These are phyloP conservation scores for Pteropus alecto DNA, from an alignment of 2,113 vertebrate species.

Conservation along the genomic window DNA sequence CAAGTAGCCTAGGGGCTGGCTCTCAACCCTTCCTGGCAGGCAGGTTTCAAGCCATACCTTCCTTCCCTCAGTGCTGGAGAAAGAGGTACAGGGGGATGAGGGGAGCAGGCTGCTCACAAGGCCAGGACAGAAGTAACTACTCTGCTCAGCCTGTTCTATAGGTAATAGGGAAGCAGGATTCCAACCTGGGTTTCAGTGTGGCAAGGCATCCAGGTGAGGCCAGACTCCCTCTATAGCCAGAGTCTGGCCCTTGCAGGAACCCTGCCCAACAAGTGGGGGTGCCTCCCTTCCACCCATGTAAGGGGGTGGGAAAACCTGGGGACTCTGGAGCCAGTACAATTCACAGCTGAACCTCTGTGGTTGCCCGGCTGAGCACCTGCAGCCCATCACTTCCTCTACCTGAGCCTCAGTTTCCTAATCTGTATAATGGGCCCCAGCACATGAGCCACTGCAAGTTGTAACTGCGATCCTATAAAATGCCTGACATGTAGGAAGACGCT, in stretches of 20 bases:
- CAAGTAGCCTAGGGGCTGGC: background rate
- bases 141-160: background rate
- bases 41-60: background rate
- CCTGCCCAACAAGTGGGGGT: background rate
- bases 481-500: background rate
- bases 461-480: background rate
- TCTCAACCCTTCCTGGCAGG: background rate
- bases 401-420: background rate
- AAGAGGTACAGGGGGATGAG: background rate
- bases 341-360: background rate
- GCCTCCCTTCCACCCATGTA: background rate
- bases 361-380: background rate
- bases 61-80: background rate
- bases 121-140: background rate
- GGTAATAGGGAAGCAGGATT: background rate
- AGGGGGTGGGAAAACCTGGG: background rate
- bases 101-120: background rate
- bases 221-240: background rate
- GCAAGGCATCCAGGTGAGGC: background rate
- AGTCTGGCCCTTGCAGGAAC: background rate
- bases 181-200: background rate
- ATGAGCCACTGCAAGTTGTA: background rate
- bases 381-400: background rate
- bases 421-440: background rate
- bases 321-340: background rate